phyloP scores from a whole-genome alignment of 2,888 invertebrate genomes.

The Drosophila infuscata region DNA sequence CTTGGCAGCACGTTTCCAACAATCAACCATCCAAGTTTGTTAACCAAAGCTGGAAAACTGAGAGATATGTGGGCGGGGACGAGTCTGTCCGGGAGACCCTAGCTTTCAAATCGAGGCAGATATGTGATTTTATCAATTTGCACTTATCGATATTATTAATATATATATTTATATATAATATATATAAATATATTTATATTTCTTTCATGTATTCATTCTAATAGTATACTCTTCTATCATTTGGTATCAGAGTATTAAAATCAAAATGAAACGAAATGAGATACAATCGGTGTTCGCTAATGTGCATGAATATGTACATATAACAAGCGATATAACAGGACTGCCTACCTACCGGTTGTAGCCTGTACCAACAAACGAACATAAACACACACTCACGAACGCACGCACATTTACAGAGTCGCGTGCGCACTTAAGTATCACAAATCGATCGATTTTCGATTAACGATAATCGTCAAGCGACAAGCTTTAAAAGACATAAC shows the following conservation, averaged over 20 bases:
- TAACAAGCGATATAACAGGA: conserved; percentile 47
- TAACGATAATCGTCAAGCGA: conserved; percentile 35
- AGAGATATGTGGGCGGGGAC: not conserved
- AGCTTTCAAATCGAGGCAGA: not conserved
- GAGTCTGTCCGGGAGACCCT: not conserved
- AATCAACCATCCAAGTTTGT: not conserved
- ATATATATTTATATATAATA: not conserved
- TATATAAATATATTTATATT: not conserved
- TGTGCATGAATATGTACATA: conserved; percentile 56
- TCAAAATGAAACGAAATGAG: conserved; percentile 8
- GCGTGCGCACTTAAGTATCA: conserved; percentile 37
- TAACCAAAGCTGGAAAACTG: not conserved
- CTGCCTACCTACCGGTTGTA: conserved; percentile 47
- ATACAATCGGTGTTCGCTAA: conserved; percentile 28
- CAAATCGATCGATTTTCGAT: conserved; percentile 35
- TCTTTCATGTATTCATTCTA: too few relatives aligned
- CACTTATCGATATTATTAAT: not conserved
- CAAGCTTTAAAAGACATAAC: conserved; percentile 15
- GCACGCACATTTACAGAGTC: conserved; percentile 10
- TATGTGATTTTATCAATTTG: not conserved
- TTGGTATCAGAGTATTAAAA: not conserved
- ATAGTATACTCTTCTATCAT: not conserved
- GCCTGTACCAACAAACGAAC: conserved; percentile 18
- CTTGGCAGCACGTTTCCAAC: not conserved
- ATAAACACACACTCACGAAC: conserved; percentile 1